phyloP scores from a whole-genome alignment of 1,140 invertebrate species.

The Diprion similis region DNA sequence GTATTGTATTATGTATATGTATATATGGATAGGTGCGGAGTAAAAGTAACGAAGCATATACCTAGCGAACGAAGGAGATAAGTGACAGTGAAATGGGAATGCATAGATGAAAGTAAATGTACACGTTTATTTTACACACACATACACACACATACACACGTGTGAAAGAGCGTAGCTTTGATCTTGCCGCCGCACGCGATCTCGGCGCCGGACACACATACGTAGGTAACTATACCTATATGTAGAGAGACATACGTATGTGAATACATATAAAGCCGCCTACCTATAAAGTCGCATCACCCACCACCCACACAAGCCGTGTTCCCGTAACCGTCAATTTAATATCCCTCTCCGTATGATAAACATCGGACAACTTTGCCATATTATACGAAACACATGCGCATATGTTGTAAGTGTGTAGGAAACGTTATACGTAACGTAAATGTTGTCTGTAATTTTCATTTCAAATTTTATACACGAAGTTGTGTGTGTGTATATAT shows the following conservation, averaged over 20 bases:
- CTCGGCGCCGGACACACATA: conserved; percentile 33
- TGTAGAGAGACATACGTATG: conserved; percentile 27
- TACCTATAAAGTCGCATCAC: conserved; percentile 34
- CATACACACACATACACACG: too few relatives aligned
- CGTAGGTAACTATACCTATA: conserved; percentile 16
- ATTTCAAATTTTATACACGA: too few relatives aligned
- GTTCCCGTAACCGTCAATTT: conserved; percentile 29
- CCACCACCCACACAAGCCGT: conserved; percentile 45
- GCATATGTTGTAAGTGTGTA: too few relatives aligned
- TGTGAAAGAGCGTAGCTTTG: conserved; percentile 36
- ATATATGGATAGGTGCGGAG: background rate
- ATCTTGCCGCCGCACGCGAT: conserved; percentile 60
- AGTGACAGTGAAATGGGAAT: conserved; percentile 27
- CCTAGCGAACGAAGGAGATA: background rate
- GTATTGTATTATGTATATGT: background rate
- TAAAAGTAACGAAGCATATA: background rate
- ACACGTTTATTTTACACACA: too few relatives aligned
- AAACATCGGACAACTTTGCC: conserved; percentile 37
- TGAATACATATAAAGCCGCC: too few relatives aligned
- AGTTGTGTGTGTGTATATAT: too few relatives aligned
- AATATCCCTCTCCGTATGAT: conserved; percentile 45
- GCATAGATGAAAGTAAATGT: conserved; percentile 10
- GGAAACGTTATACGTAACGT: too few relatives aligned
- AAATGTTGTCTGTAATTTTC: too few relatives aligned
- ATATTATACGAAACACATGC: background rate